Percentiles rank a stretch among this genome's conserved stretches.
Evolutionary conservation across 2,797 vertebrate genomes (phyloP).

Genomic region (Tamandua tetradactyla): DNA sequence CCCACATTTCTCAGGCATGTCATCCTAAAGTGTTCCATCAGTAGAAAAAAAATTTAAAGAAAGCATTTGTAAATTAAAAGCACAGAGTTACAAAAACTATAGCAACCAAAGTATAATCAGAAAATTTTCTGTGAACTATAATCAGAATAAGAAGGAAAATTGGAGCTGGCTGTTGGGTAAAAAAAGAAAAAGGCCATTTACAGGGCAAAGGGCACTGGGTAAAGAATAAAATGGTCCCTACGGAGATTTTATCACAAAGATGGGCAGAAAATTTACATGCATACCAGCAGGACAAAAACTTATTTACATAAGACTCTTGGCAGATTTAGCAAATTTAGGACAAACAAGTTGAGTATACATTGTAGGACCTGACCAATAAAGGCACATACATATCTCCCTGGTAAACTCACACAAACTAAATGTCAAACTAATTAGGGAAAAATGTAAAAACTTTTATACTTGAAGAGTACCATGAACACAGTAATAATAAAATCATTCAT

Average conservation of each 20-base stretch:
- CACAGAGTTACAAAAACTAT: background rate
- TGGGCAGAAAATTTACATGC: background rate
- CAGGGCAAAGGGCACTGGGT: background rate
- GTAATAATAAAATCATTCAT: background rate
- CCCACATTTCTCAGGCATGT: background rate
- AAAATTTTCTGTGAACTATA: constrained; percentile 14
- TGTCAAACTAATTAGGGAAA: background rate
- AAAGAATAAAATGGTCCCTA: background rate
- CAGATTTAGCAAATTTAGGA: background rate
- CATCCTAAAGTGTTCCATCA: background rate
- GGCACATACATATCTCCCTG: background rate
- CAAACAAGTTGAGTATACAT: background rate
- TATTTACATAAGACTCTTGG: background rate
- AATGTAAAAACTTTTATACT: background rate
- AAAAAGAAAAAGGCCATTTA: background rate
- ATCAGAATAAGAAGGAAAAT: background rate
- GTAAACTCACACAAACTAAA: background rate
- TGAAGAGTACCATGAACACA: background rate
- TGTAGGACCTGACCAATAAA: background rate
- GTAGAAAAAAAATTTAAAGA: background rate
- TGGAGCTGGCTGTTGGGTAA: background rate
- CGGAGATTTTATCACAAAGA: background rate
- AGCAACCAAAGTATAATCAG: background rate
- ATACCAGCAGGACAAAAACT: background rate
- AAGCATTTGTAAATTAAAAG: background rate